These are phyloP conservation scores for Zaprionus kolodkinae DNA, from an alignment of 1,140 invertebrate species.

Conservation along the genomic window DNA sequence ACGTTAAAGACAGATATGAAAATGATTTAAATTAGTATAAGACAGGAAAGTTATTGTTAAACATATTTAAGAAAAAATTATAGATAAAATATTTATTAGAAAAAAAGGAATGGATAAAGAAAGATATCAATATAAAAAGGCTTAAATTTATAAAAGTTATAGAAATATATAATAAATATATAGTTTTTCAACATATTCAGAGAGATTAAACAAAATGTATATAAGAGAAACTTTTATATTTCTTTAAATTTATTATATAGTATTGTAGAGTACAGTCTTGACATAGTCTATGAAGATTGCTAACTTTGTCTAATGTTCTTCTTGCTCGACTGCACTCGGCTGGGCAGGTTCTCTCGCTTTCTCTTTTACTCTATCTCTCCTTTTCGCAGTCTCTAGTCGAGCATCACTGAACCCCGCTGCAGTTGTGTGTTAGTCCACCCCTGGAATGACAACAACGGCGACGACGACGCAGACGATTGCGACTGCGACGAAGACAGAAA, in stretches of 20 bases:
- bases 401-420: slow-evolving; percentile 1
- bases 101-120: not conserved
- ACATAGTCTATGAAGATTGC: not conserved
- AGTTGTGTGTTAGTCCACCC: slow-evolving; percentile 16
- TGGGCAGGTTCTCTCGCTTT: not conserved
- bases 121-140: not conserved
- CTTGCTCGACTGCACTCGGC: slow-evolving; percentile 24
- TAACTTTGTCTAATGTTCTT: not conserved
- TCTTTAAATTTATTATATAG: not conserved
- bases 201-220: no score
- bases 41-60: no score
- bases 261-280: not conserved
- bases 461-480: not conserved
- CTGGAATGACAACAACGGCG: slow-evolving; percentile 6
- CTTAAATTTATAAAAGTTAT: no score
- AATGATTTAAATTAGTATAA: not conserved
- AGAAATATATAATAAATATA: no score
- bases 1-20: not conserved
- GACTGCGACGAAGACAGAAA: not conserved
- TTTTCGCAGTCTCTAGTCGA: not conserved
- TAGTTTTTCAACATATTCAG: no score
- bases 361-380: not conserved
- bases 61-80: not conserved
- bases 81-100: not conserved
- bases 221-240: no score